Conservation (phyloP, 2,797 vertebrate species). For the Coilia nasus region DNA sequence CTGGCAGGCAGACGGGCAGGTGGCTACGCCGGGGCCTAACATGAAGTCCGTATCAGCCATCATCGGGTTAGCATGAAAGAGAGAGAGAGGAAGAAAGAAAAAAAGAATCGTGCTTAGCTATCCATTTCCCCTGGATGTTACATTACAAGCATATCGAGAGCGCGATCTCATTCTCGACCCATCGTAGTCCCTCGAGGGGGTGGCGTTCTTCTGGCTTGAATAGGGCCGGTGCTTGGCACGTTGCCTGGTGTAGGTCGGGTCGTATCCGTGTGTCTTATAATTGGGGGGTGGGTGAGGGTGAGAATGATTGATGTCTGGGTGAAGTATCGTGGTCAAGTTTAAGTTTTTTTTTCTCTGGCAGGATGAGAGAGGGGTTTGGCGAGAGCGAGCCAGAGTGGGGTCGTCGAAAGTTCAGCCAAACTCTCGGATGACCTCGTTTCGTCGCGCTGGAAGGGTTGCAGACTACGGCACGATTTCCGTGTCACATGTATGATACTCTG, state of each 20-base stretch:
- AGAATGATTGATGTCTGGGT: conserved; percentile 12
- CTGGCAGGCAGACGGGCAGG: not conserved
- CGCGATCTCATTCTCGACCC: not conserved
- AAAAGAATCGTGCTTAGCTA: conserved; percentile 52
- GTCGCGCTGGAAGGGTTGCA: conserved; percentile 49
- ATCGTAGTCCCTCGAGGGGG: not conserved
- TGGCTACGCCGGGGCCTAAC: not conserved
- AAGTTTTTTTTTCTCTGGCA: not conserved
- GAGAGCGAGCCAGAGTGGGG: conserved; percentile 78
- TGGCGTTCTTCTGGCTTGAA: not conserved
- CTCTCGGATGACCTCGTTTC: conserved; percentile 91
- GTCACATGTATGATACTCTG: too few relatives aligned
- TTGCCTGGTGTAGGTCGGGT: not conserved
- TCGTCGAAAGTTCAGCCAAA: conserved; percentile 87
- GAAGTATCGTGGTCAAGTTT: conserved; percentile 9
- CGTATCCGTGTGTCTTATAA: conserved; percentile 12
- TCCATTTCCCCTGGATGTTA: conserved; percentile 43
- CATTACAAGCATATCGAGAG: not conserved
- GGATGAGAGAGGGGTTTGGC: conserved; percentile 60
- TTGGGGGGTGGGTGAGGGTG: not conserved
- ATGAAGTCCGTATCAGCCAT: conserved; percentile 50
- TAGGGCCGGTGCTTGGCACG: not conserved
- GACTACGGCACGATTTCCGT: too few relatives aligned
- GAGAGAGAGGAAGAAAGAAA: conserved; percentile 21
- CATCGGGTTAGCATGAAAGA: conserved; percentile 46